These are phyloP conservation scores for Cosmopolites sordidus DNA, from an alignment of 2,888 invertebrate genomes.

Conservation along the genomic window DNA sequence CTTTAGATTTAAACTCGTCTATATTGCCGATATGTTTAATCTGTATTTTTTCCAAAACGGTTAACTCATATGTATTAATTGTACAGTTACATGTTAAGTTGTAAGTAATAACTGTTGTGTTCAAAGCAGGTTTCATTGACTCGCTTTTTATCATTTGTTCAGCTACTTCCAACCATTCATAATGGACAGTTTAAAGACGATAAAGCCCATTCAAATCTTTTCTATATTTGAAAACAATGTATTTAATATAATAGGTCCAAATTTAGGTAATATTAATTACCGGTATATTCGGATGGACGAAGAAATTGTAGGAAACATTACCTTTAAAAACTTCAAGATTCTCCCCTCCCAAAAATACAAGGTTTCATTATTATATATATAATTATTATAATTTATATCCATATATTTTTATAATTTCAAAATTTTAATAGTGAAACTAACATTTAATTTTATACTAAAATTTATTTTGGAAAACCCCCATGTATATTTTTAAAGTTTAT, in stretches of 20 bases:
- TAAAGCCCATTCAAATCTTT: conserved; percentile 75
- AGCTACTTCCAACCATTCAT: conserved; percentile 80
- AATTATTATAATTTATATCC: too few species aligned
- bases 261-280: conserved; percentile 37
- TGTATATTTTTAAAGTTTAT: too few species aligned
- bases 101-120: conserved; percentile 10
- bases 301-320: conserved; percentile 68
- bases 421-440: too few species aligned
- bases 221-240: conserved; percentile 63
- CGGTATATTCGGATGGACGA: conserved; percentile 71
- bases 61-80: conserved; percentile 14
- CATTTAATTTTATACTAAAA: too few species aligned
- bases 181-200: conserved; percentile 81
- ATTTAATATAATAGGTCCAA: background rate
- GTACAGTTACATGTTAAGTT: conserved; percentile 4
- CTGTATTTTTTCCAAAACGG: conserved; percentile 8
- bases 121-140: conserved; percentile 25
- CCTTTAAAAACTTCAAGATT: too few species aligned
- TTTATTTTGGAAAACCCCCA: too few species aligned
- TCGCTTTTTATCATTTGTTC: conserved; percentile 54
- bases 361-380: too few species aligned
- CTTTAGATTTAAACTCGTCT: background rate
- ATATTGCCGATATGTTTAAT: background rate
- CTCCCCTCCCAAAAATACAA: too few species aligned
- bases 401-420: too few species aligned